Base-by-base conservation (phyloP, 2,113 vertebrate genomes). In the Salvelinus fontinalis region DNA sequence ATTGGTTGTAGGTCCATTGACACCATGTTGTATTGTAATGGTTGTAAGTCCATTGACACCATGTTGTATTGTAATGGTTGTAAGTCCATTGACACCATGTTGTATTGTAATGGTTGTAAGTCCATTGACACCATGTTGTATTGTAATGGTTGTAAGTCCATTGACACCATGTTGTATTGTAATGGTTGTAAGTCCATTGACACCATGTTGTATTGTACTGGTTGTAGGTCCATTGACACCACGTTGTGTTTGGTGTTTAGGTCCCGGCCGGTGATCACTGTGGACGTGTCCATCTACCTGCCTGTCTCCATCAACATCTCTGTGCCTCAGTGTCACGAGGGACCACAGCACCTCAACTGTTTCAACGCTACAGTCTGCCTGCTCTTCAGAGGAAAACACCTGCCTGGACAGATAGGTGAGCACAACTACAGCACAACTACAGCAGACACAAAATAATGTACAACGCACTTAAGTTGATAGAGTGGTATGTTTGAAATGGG, bases 261-360 rank as follows among this genome's bases (percentile, higher is more conserved):
- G 85, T 94, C 97, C 0, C 94, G 95, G 68, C 95, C 97, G 2
- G 95, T 99, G 76, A 95, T 99, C 82, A 97, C 96, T 0, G 83
- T 99, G 92, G 95, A 96, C 0, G 86, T 95, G 54, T 85, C 93
- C 84, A 96, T 99, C 89, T 94, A 95, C 85, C 93, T 99, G 75
- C 98, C 97, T 0, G 20, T 65, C 0, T 97, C 97, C 83, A 97
- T 99, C 92, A 98, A 99, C 91, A 99, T 99, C 91, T 95, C 97
- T 0, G 94, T 95, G 16, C 97, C 97, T 4, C 95, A 95, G 89
- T 99, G 98, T 86, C 95, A 97, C 0, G 97, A 99, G 1, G 94
- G 95, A 14, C 94, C 94, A 64, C 96, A 95, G 84, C 92, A 87
- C 0, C 90, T 95, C 67, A 99, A 96, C 93, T 99, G 98, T 92